Conservation (phyloP, 2,113 vertebrate species). For the Oenanthe melanoleuca region DNA sequence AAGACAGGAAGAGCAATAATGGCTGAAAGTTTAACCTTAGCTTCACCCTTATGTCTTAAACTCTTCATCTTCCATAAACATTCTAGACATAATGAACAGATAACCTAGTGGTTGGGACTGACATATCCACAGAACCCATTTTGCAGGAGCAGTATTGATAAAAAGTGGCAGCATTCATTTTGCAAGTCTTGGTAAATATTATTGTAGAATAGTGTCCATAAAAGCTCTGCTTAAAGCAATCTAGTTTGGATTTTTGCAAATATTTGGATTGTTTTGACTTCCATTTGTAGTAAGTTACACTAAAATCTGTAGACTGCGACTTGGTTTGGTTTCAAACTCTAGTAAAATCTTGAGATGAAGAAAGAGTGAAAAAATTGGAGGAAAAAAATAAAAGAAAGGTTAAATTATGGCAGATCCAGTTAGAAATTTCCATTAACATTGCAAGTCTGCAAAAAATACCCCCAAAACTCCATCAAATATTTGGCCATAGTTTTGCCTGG, state of each 20-base stretch:
- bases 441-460: background rate
- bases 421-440: background rate
- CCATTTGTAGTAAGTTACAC: background rate
- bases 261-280: background rate
- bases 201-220: background rate
- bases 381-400: background rate
- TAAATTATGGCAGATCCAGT: background rate
- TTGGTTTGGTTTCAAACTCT: background rate
- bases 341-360: background rate
- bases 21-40: background rate
- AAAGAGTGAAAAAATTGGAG: background rate
- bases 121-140: background rate
- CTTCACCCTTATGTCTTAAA: background rate
- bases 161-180: background rate
- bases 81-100: background rate
- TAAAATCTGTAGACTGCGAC: background rate
- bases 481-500: background rate
- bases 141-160: background rate
- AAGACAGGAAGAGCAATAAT: background rate
- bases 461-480: background rate
- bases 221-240: background rate
- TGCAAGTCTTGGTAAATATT: background rate
- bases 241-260: background rate
- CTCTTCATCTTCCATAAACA: background rate
- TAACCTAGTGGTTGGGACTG: background rate